Evolutionary conservation across 1,140 invertebrate genomes (phyloP), one percentile per base, ranked within the genome.

Genomic region (Trichoplusia ni): DNA sequence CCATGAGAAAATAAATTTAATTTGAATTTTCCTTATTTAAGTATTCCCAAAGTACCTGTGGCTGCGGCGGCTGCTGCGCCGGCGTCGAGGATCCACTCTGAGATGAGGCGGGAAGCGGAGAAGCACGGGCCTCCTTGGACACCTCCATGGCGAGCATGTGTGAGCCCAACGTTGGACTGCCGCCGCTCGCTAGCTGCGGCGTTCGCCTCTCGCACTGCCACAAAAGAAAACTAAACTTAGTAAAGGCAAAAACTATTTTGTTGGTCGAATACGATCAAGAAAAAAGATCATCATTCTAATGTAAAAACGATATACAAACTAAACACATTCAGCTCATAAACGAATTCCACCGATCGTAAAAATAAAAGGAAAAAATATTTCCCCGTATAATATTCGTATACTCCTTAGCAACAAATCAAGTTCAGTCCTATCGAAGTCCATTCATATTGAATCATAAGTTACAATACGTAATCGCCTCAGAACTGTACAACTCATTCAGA

Each of bases 101-200:
- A 31, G 82, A 76, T 29, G 67, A 67, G 27, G 77, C 75, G 23
- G 84, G 83, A 62, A 83, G 71, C 31, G 84, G 84, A 42, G 84
- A 87, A 35, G 81, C 82, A 14, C 87, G 81, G 27, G 84, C 76
- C 75, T 91, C 89, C 71, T 91, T 91, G 51, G 79, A 84, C 23
- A 90, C 90, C 47, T 91, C 89, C 90, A 91, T 91, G 73, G 85
- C 88, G 62, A 89, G 75, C 79, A 90, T 89, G 47, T 89, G 84
- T 29, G 75, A 59, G 49, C 79, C 76, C 51, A 84, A 75, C 60
- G 73, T 77, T 23, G 90, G 85, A 76, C 87, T 84, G 64, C 84
- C 82, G 79, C 84, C 80, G 79, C 84, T 82, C 37, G 73, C 71
- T 69, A 86, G 82, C 67, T 89, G 83, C 76, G 86, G 82, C 72